Evolutionary conservation across 2,888 invertebrate genomes (phyloP).

Genomic region (Cryptocephalus primarius): DNA sequence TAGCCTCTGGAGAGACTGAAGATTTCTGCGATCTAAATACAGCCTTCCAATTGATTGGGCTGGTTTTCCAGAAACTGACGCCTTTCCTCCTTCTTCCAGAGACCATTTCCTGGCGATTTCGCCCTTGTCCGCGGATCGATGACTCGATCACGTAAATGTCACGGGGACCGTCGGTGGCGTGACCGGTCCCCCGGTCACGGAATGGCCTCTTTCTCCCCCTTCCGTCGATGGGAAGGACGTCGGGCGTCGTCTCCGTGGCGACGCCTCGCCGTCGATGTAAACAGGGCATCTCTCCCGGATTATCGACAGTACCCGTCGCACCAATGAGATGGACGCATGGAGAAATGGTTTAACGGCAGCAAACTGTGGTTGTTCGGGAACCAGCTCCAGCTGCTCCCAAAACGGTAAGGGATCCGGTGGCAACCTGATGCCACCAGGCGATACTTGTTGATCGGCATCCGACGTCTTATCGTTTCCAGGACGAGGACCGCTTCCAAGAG

Average conservation of each 20-base stretch:
- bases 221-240: too few relatives aligned
- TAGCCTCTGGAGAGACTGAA: too few relatives aligned
- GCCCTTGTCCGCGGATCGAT: too few relatives aligned
- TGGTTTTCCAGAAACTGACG: too few relatives aligned
- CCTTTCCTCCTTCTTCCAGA: too few relatives aligned
- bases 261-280: conserved; percentile 10
- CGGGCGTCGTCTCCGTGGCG: conserved; percentile 5
- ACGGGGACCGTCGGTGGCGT: too few relatives aligned
- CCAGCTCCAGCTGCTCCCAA: conserved; percentile 73
- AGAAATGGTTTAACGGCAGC: conserved; percentile 88
- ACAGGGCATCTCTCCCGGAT: conserved; percentile 4
- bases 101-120: too few relatives aligned
- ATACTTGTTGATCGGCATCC: background rate
- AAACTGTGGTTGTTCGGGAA: conserved; percentile 85
- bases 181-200: too few relatives aligned
- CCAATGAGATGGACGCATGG: conserved; percentile 45
- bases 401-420: conserved; percentile 50
- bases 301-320: conserved; percentile 5
- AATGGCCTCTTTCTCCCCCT: too few relatives aligned
- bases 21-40: too few relatives aligned
- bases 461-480: conserved; percentile 39
- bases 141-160: too few relatives aligned
- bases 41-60: too few relatives aligned
- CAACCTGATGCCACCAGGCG: background rate
- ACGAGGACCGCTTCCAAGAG: conserved; percentile 74